Base-by-base conservation (phyloP, 2,113 vertebrate species). In the Cephalopholis sonnerati region DNA sequence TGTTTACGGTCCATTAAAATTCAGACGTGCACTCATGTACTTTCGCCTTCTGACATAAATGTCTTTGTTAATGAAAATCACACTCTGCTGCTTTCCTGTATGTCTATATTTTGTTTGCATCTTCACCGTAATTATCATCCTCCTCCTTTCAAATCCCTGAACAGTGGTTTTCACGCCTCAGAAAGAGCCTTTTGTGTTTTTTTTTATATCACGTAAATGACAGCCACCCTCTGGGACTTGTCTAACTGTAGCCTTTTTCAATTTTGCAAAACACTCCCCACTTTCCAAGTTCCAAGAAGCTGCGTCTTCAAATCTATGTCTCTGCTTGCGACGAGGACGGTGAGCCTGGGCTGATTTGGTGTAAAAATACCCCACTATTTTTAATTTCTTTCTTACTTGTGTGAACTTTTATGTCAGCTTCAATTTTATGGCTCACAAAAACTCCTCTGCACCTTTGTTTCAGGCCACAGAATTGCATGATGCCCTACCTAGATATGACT, bases 181-280 rank as follows among this genome's bases (percentile, higher is more conserved):
- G 65, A 90, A 69, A 36, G 65, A 74, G 57, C 9, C 74, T 17
- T 64, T 76, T 75, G 68, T 85, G 72, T 69, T 36, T 36, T 44
- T 84, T 72, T 86, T 83, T 76, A 63, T 58, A 67, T 77, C 62
- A 7, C 54, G 24, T 77, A 83, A 84, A 69, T 88, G 83, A 87
- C 74, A 85, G 79, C 64, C 41, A 25, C 68, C 82, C 81, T 75
- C 67, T 54, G 77, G 73, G 80, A 90, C 51, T 65, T 70, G 70
- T 86, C 84, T 74, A 25, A 59, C 63, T 89, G 64, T 54, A 75
- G 66, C 55, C 53, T 58, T 78, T 62, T 79, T 75, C 6, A 85
- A 79, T 84, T 85, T 80, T 82, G 76, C 62, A 58, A 85, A 84
- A 71, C 51, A 27, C 61, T 71, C 65, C 0, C 16, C 20, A 63